phyloP scores from a whole-genome alignment of 2,888 invertebrate genomes.

The Troides helena region DNA sequence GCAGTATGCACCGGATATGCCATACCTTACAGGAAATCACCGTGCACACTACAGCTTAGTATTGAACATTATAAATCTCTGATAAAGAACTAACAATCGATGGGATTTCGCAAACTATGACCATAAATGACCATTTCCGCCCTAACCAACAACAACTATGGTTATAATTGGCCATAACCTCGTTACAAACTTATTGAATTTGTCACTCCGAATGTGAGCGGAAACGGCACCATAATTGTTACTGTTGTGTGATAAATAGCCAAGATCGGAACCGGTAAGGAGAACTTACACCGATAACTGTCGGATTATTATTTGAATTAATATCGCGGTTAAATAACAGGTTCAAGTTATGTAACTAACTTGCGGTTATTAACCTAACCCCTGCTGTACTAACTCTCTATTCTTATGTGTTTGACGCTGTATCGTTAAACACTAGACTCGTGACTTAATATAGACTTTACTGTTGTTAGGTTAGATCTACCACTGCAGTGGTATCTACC shows the following conservation, averaged over 20 bases:
- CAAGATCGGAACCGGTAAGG: background rate
- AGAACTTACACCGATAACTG: conserved; percentile 7
- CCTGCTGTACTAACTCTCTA: no score
- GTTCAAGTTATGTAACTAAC: background rate
- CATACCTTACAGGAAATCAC: no score
- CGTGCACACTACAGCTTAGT: no score
- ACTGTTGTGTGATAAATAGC: conserved; percentile 11
- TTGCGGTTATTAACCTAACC: background rate
- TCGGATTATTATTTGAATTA: conserved; percentile 15
- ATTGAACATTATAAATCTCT: no score
- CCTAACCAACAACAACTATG: background rate
- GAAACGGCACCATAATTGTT: conserved; percentile 3
- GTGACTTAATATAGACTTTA: no score
- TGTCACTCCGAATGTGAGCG: conserved; percentile 11
- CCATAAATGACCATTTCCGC: background rate
- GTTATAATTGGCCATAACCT: background rate
- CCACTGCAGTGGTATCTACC: no score
- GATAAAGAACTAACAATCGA: no score
- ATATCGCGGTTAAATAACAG: background rate
- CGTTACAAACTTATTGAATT: conserved; percentile 13
- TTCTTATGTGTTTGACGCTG: no score
- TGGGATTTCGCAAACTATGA: no score
- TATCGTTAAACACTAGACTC: no score
- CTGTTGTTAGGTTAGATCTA: no score
- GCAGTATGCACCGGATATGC: no score